Base-by-base conservation (phyloP, 2,888 invertebrate species). In the Deroplatys truncata region DNA sequence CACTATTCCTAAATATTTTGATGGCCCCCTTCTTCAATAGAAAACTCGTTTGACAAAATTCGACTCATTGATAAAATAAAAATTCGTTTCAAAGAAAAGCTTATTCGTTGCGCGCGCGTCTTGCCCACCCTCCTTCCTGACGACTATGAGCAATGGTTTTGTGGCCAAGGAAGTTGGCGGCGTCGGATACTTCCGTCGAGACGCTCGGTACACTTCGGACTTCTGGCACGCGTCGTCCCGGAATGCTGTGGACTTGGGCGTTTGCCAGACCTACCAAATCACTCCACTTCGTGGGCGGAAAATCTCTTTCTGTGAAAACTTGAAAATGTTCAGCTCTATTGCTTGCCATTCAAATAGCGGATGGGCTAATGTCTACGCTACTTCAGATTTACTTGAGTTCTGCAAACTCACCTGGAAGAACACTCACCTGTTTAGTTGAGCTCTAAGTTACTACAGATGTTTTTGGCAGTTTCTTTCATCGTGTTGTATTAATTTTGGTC, bases 211-310 rank as follows among this genome's bases (percentile, higher is more conserved):
- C 28, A 25, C 29, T 43, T 88, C 88, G 90, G 49, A 85, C 28
- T 85, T 85, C 85, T 90, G 90, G 90, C 90, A 90, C 90, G 90
- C 90, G 90, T 87, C 90, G 88, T 43, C 88, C 72, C 88, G 90
- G 90, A 88, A 90, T 90, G 90, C 88, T 84, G 56, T 72, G 56
- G 72, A 72, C 82, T 89, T 90, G 90, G 90, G 85, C 85, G 82
- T 43, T 82, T 90, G 90, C 90, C 90, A 90, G 85, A 85, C 82
- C 88, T 72, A 72, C 56, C 56, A 72, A 72, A 72, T 72, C 56
- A 72, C 56, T 72, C 56, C 56, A 72, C 56, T 72, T 72, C 56
- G 56, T 72, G 56, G 56, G 56, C 56, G 56, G 56, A 72, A 72
- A 72, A 72, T 72, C 56, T 72, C 56, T 72, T 72, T 72, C 20